phyloP scores from a whole-genome alignment of 2,113 vertebrate species.

The Archilochus colubris region DNA sequence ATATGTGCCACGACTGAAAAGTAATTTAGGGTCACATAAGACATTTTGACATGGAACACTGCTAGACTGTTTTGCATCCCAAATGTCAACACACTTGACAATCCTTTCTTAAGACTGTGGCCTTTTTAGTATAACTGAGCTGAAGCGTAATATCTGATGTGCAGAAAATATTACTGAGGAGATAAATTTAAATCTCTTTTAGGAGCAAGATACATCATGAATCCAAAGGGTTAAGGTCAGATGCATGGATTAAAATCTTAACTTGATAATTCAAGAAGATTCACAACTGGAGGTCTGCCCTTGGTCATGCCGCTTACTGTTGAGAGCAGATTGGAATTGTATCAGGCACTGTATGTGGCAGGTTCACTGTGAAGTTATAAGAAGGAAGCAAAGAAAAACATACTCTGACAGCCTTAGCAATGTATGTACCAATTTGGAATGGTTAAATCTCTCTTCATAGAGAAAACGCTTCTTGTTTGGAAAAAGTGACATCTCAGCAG shows the following conservation, averaged over 20 bases:
- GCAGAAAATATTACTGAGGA: not conserved
- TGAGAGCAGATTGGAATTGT: not conserved
- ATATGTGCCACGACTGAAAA: not conserved
- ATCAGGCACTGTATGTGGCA: not conserved
- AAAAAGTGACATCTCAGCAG: slow-evolving; percentile 47
- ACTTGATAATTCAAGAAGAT: not conserved
- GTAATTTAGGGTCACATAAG: accelerated
- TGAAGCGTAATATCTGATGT: not conserved
- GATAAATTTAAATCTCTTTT: not conserved
- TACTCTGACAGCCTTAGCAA: not conserved
- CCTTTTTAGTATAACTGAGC: not conserved
- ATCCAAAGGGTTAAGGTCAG: not conserved
- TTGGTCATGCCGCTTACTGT: not conserved
- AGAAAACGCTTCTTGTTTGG: not conserved
- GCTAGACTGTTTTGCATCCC: not conserved
- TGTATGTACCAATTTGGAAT: not conserved
- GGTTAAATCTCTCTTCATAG: not conserved
- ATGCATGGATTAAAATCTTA: not conserved
- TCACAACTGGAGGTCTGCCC: not conserved
- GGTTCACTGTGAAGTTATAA: not conserved
- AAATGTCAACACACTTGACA: not conserved
- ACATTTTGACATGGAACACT: not conserved
- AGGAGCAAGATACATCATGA: not conserved
- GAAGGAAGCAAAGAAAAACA: not conserved
- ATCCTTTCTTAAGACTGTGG: not conserved